A percentile compares a stretch with the other conserved stretches of the same genome.
Evolutionary conservation across 2,888 invertebrate genomes (phyloP).

Genomic region (Biston betularia): DNA sequence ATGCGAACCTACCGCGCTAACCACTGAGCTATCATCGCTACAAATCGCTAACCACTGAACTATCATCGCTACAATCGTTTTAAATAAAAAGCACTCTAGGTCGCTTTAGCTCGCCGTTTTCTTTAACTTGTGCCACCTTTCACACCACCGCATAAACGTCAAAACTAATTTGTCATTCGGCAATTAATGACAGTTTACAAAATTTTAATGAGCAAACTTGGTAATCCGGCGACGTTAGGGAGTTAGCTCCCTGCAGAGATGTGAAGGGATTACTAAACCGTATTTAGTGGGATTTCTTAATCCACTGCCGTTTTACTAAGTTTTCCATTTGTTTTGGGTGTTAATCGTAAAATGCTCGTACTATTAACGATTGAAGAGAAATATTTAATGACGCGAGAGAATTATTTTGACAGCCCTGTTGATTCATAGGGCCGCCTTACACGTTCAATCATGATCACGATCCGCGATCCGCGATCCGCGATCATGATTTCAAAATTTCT

Average conservation of each 20-base stretch:
- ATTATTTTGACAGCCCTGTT: too few species aligned
- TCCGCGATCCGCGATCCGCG: too few species aligned
- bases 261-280: constrained; percentile 22
- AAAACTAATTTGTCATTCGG: constrained; percentile 41
- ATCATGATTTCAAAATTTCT: too few species aligned
- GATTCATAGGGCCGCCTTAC: too few species aligned
- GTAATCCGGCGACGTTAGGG: constrained; percentile 9
- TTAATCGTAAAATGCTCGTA: not conserved
- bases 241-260: constrained; percentile 4
- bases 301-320: constrained; percentile 9
- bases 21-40: too few species aligned
- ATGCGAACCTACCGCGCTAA: too few species aligned
- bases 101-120: too few species aligned
- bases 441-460: too few species aligned
- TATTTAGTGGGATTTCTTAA: constrained; percentile 9
- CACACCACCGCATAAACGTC: constrained; percentile 40
- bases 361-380: not conserved
- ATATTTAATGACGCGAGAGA: too few species aligned
- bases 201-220: constrained; percentile 41
- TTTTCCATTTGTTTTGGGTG: not conserved
- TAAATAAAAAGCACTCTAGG: too few species aligned
- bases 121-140: constrained; percentile 21
- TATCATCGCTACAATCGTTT: too few species aligned
- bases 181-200: constrained; percentile 44
- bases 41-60: too few species aligned